Conservation (phyloP, 2,888 invertebrate species). For the Mantis religiosa region DNA sequence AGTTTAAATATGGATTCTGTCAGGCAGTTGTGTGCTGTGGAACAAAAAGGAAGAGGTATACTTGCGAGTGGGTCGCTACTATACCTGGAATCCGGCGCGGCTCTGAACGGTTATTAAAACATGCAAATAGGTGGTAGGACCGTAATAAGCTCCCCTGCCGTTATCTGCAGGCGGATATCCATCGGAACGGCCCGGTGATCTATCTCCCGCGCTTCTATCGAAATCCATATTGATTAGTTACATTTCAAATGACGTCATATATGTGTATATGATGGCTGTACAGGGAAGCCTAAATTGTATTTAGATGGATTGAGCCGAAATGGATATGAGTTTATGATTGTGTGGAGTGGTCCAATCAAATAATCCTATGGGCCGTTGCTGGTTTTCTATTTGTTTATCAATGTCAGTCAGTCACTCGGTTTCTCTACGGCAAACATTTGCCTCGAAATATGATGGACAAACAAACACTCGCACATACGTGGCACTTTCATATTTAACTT, state of each 20-base stretch:
- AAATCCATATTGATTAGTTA: slow-evolving; percentile 25
- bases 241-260: slow-evolving; percentile 24
- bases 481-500: slow-evolving; percentile 17
- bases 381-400: slow-evolving; percentile 22
- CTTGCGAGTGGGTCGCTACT: not conserved
- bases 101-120: slow-evolving; percentile 26
- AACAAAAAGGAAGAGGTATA: not conserved
- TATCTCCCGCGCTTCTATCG: slow-evolving; percentile 14
- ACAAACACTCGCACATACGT: slow-evolving; percentile 13
- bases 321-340: slow-evolving; percentile 22
- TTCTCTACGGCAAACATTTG: slow-evolving; percentile 17
- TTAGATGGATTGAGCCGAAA: slow-evolving; percentile 23
- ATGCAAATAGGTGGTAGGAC: slow-evolving; percentile 23
- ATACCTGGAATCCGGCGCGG: slow-evolving; percentile 14
- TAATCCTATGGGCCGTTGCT: slow-evolving; percentile 12
- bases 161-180: slow-evolving; percentile 15
- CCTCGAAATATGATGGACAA: slow-evolving; percentile 19
- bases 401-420: slow-evolving; percentile 3
- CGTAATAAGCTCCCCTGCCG: slow-evolving; percentile 17
- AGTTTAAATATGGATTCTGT: too few species aligned
- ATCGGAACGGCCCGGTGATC: slow-evolving; percentile 7
- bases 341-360: slow-evolving; percentile 17
- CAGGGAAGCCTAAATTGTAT: slow-evolving; percentile 20
- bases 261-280: slow-evolving; percentile 17
- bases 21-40: not conserved